Conservation (phyloP, 2,888 invertebrate genomes). For the Melipona bicolor region DNA sequence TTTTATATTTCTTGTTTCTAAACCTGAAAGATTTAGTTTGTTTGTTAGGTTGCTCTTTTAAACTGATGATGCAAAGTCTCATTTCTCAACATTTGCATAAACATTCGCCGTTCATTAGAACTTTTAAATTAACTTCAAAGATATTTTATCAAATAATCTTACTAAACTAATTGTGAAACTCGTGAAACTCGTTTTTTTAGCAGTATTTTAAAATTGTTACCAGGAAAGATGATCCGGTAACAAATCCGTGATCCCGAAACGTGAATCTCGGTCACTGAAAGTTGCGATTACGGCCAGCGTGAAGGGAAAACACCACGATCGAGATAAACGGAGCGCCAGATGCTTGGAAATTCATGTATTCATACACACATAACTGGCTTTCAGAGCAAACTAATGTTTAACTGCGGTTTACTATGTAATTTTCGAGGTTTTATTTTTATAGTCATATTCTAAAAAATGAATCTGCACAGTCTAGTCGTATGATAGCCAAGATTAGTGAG, state of each 20-base stretch:
- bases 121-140: background rate
- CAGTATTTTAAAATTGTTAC: background rate
- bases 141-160: background rate
- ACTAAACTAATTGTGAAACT: background rate
- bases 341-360: slow-evolving; percentile 30
- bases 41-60: background rate
- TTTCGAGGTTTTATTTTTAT: background rate
- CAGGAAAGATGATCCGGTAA: background rate
- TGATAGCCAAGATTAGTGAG: no score
- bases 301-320: slow-evolving; percentile 27
- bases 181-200: background rate
- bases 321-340: slow-evolving; percentile 38
- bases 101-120: background rate
- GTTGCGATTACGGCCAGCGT: slow-evolving; percentile 22
- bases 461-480: no score
- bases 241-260: background rate
- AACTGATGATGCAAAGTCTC: background rate
- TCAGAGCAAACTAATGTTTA: slow-evolving; percentile 12
- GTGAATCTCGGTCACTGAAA: slow-evolving; percentile 21
- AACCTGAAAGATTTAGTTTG: background rate
- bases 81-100: background rate
- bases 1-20: background rate
- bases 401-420: background rate
- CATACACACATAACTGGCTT: slow-evolving; percentile 24
- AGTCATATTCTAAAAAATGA: no score